A percentile compares a stretch with the other conserved stretches of the same genome.
Evolutionary conservation across 2,888 invertebrate species (phyloP).

Genomic region (Hirudinaria manillensis): DNA sequence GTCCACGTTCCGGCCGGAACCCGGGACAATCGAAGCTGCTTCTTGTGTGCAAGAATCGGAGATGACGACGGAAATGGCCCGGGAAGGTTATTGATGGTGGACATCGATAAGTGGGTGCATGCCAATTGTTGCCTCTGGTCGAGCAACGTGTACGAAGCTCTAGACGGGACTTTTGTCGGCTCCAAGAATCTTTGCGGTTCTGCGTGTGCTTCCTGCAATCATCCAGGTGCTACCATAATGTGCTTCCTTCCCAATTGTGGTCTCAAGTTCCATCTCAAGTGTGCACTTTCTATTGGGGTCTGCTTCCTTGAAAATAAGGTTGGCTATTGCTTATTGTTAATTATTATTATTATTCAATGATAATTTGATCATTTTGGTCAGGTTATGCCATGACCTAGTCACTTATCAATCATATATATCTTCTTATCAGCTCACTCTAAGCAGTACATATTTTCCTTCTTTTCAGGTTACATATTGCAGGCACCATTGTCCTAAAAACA

Average conservation of each 20-base stretch:
- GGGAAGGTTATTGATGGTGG: conserved; percentile 83
- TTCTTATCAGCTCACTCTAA: neutral
- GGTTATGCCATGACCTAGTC: conserved; percentile 69
- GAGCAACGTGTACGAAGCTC: conserved; percentile 90
- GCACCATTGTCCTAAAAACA: conserved; percentile 61
- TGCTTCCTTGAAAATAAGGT: conserved; percentile 94
- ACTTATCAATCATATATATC: conserved; percentile 57
- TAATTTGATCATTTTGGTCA: neutral
- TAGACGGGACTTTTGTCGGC: conserved; percentile 83
- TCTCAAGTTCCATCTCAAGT: conserved; percentile 85
- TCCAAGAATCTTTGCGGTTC: neutral
- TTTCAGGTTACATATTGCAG: conserved; percentile 76
- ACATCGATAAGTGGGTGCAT: conserved; percentile 96
- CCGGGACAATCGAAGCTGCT: conserved; percentile 68
- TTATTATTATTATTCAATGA: neutral
- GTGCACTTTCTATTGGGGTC: conserved; percentile 86
- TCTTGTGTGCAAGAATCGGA: conserved; percentile 79
- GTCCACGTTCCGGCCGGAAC: neutral
- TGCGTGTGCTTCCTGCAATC: conserved; percentile 73
- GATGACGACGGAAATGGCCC: conserved; percentile 87
- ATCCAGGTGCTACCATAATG: conserved; percentile 81
- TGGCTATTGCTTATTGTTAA: conserved; percentile 31
- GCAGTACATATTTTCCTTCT: no score
- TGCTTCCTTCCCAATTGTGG: conserved; percentile 77
- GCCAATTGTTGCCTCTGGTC: conserved; percentile 98